Base-by-base conservation (phyloP, 1,140 invertebrate species). In the Cryptotermes secundus region DNA sequence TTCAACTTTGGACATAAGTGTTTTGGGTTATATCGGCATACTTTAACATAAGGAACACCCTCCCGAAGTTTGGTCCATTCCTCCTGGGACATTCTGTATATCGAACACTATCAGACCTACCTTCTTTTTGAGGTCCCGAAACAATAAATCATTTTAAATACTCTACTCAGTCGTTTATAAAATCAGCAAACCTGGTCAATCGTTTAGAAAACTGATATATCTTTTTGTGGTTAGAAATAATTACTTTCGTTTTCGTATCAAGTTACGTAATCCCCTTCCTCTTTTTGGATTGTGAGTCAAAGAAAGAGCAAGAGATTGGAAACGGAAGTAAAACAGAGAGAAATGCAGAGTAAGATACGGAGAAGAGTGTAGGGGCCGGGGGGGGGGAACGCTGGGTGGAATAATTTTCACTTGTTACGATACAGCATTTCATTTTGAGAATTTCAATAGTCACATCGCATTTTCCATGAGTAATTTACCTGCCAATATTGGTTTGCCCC, bases 251-350 rank as follows among this genome's bases (percentile, higher is more conserved):
- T 59, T 59, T 22, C 7, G 26, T n/a, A n/a, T 59, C 19, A 59
- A 59, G 26, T 65, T 31, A 65, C 2, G 7, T 9, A 72, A 7
- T 72, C 59, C 53, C 59, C 59, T 72, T 72, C 59, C 59, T 72
- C 59, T 72, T 72, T 49, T 72, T 72, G n/a, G 59, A 72, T 72
- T 72, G 80, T 38, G 80, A 81, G 80, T 38, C 36, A 81, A 49
- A 81, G 80, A 35, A 81, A 35, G 80, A 81, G 34, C 86, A 87
- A 86, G 87, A 87, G 86, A 85, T 82, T 83, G 82, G n/a, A 84
- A 83, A 85, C 35, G 65, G 84, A 38, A 83, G 83, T 82, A 65
- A 84, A 36, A 82, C n/a, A 83, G 85, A 81, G 80, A 72, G 84
- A 45, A 49, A 82, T 79, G 83, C 24, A 79, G 79, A 85, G 53